Conservation (phyloP, 2,113 vertebrate genomes). For the Cygnus atratus region DNA sequence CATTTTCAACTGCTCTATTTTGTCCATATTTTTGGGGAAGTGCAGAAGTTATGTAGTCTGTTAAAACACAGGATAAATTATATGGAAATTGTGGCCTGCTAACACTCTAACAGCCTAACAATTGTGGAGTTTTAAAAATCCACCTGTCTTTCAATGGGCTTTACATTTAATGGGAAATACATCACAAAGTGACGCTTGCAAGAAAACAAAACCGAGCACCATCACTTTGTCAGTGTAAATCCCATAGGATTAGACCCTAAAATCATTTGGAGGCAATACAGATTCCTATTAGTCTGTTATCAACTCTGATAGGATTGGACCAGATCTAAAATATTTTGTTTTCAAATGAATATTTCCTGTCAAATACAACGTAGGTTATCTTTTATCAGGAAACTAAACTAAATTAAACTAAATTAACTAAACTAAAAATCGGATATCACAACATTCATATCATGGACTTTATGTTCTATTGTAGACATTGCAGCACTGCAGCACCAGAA, state of each 20-base stretch:
- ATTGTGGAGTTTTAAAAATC: neutral
- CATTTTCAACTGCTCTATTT: neutral
- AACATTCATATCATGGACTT: neutral
- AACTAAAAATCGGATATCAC: neutral
- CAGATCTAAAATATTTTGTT: neutral
- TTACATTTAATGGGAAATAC: neutral
- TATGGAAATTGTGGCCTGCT: neutral
- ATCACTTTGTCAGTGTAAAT: neutral
- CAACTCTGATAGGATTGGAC: neutral
- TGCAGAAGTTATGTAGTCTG: neutral
- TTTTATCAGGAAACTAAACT: neutral
- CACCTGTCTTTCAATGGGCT: neutral
- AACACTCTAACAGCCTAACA: neutral
- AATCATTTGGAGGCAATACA: neutral
- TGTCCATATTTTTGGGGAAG: neutral
- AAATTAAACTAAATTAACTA: neutral
- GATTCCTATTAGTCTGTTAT: neutral
- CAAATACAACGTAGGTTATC: neutral
- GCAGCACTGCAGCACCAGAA: neutral
- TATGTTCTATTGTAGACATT: neutral
- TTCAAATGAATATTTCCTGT: neutral
- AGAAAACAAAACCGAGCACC: neutral
- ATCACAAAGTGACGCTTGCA: neutral
- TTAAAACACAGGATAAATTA: neutral
- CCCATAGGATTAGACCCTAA: neutral